Evolutionary conservation across 2,888 invertebrate species (phyloP).

Genomic region (Lithophane socia): DNA sequence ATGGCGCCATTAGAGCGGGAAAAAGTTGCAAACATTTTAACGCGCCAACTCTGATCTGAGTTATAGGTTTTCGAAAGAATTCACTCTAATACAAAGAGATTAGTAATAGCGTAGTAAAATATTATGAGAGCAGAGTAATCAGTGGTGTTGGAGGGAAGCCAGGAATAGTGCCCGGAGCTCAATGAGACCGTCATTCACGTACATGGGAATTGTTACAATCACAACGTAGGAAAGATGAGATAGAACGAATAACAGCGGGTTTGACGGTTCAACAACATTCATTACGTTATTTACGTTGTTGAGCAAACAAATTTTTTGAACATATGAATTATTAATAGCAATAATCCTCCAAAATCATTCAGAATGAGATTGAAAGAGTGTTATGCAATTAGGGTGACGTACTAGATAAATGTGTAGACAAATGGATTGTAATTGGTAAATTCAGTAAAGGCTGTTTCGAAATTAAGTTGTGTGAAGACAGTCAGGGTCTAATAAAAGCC

Average conservation of each 20-base stretch:
- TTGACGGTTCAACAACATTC: too few species aligned
- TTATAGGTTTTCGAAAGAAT: slow-evolving; percentile 77
- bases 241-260: not conserved
- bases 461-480: slow-evolving; percentile 23
- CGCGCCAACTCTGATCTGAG: slow-evolving; percentile 70
- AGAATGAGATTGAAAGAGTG: too few species aligned
- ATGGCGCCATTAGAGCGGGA: slow-evolving; percentile 70
- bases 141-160: slow-evolving; percentile 77
- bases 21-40: slow-evolving; percentile 73
- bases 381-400: too few species aligned
- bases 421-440: slow-evolving; percentile 2
- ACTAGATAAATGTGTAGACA: slow-evolving; percentile 22
- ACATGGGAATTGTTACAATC: slow-evolving; percentile 30
- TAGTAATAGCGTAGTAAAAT: slow-evolving; percentile 73
- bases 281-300: too few species aligned
- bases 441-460: not conserved
- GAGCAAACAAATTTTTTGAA: too few species aligned
- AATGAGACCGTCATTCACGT: slow-evolving; percentile 81
- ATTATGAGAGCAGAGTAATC: slow-evolving; percentile 81
- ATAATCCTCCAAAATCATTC: too few species aligned
- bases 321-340: too few species aligned
- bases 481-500: slow-evolving; percentile 12
- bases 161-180: slow-evolving; percentile 69
- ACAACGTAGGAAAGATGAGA: slow-evolving; percentile 9
- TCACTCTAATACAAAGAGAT: slow-evolving; percentile 71